These are phyloP conservation scores for Wiebesia pumilae DNA, from an alignment of 1,140 invertebrate species.

Conservation along the genomic window DNA sequence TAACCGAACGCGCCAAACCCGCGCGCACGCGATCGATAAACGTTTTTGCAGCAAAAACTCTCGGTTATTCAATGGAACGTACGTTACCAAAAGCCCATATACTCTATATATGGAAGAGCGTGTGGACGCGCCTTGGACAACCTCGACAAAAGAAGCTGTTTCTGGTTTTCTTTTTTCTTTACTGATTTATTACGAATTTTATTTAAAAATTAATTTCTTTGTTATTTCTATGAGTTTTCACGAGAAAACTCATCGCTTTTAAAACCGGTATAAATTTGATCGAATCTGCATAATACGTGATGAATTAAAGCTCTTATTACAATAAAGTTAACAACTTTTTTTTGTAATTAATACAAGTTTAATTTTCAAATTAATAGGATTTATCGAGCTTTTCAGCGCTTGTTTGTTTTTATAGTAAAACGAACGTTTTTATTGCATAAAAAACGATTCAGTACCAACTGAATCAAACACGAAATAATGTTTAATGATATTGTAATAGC, in stretches of 20 bases:
- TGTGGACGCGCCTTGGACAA: neutral
- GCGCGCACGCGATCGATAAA: conserved; percentile 48
- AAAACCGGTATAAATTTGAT: neutral
- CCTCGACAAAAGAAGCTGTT: neutral
- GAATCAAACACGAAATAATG: neutral
- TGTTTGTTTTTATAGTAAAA: neutral
- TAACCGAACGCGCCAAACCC: conserved; percentile 68
- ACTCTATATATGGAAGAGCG: too few species aligned
- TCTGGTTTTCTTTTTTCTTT: neutral
- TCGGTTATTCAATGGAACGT: neutral
- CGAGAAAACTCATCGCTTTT: neutral
- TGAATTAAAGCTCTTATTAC: too few species aligned
- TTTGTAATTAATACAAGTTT: neutral
- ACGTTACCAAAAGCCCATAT: too few species aligned
- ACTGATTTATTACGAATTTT: neutral
- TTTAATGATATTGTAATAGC: neutral
- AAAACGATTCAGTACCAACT: neutral
- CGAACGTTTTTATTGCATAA: neutral
- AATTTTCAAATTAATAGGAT: neutral
- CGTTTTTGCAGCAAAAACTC: conserved; percentile 10
- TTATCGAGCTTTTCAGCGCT: neutral
- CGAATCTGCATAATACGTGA: too few species aligned
- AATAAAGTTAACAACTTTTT: too few species aligned
- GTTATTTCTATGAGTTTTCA: neutral
- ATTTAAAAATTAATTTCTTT: neutral